phyloP scores from a whole-genome alignment of 2,888 invertebrate genomes.

The Drosophila cognata region DNA sequence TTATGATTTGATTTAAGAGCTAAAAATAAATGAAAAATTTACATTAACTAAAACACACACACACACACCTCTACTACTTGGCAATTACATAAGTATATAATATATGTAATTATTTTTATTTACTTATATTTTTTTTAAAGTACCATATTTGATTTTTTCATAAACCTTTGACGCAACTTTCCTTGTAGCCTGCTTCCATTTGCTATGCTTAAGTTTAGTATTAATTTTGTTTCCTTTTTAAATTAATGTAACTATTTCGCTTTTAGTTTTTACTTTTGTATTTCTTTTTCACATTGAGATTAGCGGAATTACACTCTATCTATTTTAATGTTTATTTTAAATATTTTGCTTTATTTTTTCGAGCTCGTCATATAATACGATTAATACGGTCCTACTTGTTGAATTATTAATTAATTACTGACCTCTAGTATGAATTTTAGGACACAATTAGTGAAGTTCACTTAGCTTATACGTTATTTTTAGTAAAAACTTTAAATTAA shows the following conservation, averaged over 20 bases:
- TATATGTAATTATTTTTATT: constrained; percentile 48
- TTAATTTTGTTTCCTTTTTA: neutral
- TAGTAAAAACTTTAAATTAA: constrained; percentile 43
- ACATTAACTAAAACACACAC: constrained; percentile 66
- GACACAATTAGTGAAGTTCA: constrained; percentile 66
- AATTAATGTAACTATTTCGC: constrained; percentile 12
- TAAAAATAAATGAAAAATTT: constrained; percentile 66
- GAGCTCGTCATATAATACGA: constrained; percentile 48
- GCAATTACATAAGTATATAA: constrained; percentile 55
- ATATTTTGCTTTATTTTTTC: constrained; percentile 29
- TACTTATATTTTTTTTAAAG: constrained; percentile 25
- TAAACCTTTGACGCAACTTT: constrained; percentile 34
- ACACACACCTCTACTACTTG: constrained; percentile 55
- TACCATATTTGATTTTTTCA: constrained; percentile 30
- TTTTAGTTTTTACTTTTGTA: constrained; percentile 3
- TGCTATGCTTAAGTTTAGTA: constrained; percentile 45
- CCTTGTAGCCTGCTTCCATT: constrained; percentile 47
- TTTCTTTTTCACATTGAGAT: constrained; percentile 67
- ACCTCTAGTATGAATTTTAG: constrained; percentile 68
- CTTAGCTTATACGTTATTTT: constrained; percentile 53
- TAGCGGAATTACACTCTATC: constrained; percentile 68
- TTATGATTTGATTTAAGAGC: constrained; percentile 62
- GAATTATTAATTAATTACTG: constrained; percentile 40
- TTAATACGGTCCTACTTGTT: constrained; percentile 46
- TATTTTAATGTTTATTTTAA: constrained; percentile 42